Evolutionary conservation across 2,797 vertebrate species (phyloP).

Genomic region (Sphenodon punctatus): DNA sequence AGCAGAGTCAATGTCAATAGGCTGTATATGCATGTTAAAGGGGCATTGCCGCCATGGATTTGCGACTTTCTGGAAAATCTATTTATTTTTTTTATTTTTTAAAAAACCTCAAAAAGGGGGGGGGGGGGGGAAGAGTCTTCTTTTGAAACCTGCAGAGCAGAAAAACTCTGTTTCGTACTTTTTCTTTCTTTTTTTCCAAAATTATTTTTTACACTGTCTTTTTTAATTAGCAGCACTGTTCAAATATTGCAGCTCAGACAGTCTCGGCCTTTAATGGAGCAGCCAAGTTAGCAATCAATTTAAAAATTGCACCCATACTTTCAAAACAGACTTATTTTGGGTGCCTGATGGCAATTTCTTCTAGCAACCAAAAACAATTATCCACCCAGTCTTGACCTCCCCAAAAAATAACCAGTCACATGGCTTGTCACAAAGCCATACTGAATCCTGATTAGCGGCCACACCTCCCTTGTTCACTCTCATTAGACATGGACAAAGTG

Average conservation of each 20-base stretch:
- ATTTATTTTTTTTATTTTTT: no score
- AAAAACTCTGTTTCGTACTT: no score
- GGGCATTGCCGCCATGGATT: no score
- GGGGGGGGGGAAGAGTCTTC: no score
- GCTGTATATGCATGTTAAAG: no score
- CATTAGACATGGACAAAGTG: background rate
- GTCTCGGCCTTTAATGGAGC: rapidly evolving
- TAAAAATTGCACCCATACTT: background rate
- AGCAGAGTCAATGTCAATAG: no score
- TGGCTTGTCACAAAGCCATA: background rate
- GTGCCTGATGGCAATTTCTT: background rate
- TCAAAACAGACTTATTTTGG: background rate
- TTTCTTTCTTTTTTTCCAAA: no score
- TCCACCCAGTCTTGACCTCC: background rate
- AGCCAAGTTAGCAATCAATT: rapidly evolving
- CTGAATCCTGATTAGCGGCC: background rate
- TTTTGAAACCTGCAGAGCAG: no score
- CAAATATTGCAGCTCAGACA: background rate
- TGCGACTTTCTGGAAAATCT: no score
- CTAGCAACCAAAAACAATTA: background rate
- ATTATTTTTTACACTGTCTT: background rate
- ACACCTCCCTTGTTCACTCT: background rate
- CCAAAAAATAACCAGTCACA: background rate
- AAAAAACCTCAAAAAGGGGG: no score
- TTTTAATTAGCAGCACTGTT: background rate